phyloP scores from a whole-genome alignment of 2,113 vertebrate genomes.

The Tupaia tana region DNA sequence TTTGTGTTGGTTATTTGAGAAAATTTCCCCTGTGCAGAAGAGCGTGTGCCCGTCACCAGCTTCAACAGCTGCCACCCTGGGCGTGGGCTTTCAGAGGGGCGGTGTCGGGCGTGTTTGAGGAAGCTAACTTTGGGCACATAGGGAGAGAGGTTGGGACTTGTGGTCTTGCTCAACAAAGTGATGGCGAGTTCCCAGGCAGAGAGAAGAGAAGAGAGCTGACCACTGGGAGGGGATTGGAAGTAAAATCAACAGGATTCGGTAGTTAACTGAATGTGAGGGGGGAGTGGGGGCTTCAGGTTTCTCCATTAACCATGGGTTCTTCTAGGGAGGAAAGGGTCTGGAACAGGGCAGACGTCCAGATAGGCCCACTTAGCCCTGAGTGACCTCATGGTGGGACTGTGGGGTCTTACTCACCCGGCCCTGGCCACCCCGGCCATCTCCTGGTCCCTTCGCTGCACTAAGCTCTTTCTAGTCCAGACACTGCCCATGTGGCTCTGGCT shows the following conservation, averaged over 20 bases:
- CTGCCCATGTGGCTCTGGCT: rapidly evolving
- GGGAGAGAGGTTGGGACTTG: not conserved
- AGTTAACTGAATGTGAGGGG: not conserved
- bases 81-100: not conserved
- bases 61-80: not conserved
- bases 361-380: not conserved
- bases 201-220: not conserved
- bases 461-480: not conserved
- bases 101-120: not conserved
- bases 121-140: not conserved
- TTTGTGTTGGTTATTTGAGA: not conserved
- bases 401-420: not conserved
- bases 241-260: not conserved
- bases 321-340: not conserved
- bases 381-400: not conserved
- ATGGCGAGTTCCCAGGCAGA: not conserved
- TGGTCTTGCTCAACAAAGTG: not conserved
- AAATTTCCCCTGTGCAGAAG: not conserved
- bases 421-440: not conserved
- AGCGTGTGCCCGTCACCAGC: not conserved
- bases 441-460: not conserved
- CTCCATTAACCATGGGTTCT: not conserved
- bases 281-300: not conserved
- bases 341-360: not conserved
- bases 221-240: not conserved